Base-by-base conservation (phyloP, 2,797 vertebrate species). In the Alcedo atthis region DNA sequence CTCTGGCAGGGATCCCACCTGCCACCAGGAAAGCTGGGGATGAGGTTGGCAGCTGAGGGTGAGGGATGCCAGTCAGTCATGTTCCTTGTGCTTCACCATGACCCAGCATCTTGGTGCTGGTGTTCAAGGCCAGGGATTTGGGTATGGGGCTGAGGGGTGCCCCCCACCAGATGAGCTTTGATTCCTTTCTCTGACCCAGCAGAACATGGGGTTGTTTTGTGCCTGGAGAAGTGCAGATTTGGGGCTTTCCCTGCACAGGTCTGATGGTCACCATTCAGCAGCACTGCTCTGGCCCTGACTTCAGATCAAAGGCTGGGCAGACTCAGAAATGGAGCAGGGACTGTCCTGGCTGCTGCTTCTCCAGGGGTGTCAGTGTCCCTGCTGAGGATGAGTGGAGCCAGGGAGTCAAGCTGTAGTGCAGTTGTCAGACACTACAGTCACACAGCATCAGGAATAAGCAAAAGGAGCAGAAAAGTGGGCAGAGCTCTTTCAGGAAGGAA, bases 91-190 rank as follows among this genome's bases (percentile, higher is more conserved):
- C 28, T 55, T 55, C 58, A 48, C 5, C 2, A 9, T 8, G 21
- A 66, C 4, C 18, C 2, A 2, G 8, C 2, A 18, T 3, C 32
- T 40, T 7, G 1, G 26, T 32, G 8, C 32, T 40, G 0, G 1
- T 5, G 33, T 12, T n/a, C 5, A 5, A n/a, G 14, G 32, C 7
- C 5, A 18, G 37, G 21, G 12, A 5, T 4, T 7, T 16, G 2
- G 8, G 42, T 43, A 21, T 9, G 12, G 12, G 45, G n/a, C 68
- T 37, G 28, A 5, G 3, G 13, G 24, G 48, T 28, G 26, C 49
- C 26, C 49, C 25, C 21, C 37, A 12, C 16, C 0, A 3, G 1
- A n/a, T 73, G 13, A 33, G 28, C 12, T 53, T 30, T 26, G 49
- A 30, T 14, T 32, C n/a, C 14, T 24, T 30, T 46, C 30, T n/a